Conservation (phyloP, 2,888 invertebrate genomes). For the Spisula subtruncata region DNA sequence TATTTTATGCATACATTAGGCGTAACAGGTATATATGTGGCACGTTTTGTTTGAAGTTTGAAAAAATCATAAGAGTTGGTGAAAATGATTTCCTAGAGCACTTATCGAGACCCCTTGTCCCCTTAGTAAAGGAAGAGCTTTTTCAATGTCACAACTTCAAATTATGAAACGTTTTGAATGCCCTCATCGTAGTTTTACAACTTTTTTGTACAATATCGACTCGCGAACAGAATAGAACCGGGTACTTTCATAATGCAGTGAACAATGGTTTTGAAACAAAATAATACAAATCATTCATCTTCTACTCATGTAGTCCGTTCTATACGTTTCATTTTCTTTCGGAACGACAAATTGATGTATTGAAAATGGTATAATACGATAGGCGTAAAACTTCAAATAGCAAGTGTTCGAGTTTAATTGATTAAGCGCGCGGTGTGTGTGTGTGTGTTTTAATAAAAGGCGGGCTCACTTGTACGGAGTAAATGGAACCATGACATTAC, state of each 20-base stretch:
- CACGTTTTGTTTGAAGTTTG: neutral
- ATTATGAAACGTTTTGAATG: neutral
- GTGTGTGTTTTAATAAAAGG: neutral
- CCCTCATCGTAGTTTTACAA: neutral
- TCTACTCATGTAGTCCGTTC: conserved; percentile 37
- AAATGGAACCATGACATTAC: neutral
- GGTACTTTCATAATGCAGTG: neutral
- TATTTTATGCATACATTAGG: neutral
- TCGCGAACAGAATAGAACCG: neutral
- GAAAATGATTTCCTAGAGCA: neutral
- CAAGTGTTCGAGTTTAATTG: conserved; percentile 58
- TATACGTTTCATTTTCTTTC: conserved; percentile 30
- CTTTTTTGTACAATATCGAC: neutral
- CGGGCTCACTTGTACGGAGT: conserved; percentile 25
- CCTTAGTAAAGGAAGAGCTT: neutral
- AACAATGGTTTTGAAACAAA: neutral
- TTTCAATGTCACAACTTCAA: neutral
- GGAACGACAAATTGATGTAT: conserved; percentile 42
- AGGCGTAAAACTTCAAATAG: conserved; percentile 65
- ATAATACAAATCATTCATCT: neutral
- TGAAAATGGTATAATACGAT: conserved; percentile 44
- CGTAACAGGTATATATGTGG: neutral
- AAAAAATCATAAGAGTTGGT: neutral
- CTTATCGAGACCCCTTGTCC: neutral
- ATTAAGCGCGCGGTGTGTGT: conserved; percentile 34